Conservation (phyloP, 2,797 vertebrate genomes). For the Atherinosoma microstoma region DNA sequence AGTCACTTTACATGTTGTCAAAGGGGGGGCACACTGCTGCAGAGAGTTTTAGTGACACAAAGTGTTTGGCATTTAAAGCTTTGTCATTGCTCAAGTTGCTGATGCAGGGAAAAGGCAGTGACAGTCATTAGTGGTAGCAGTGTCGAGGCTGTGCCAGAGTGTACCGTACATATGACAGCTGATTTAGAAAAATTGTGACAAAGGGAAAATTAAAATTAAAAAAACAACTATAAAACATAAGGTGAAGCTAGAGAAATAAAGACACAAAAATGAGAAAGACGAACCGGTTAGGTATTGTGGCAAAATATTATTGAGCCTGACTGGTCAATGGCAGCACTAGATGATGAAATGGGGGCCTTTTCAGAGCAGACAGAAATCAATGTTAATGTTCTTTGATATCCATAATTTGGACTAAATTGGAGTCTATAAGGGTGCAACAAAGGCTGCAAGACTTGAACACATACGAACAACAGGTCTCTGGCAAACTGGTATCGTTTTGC, state of each 20-base stretch:
- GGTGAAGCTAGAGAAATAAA: not conserved
- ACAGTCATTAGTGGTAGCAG: conserved; percentile 6
- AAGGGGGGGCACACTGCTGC: conserved; percentile 24
- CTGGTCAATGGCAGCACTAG: conserved; percentile 38
- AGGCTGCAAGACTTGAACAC: conserved; percentile 26
- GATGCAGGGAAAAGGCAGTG: conserved; percentile 31
- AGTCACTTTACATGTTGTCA: conserved; percentile 37
- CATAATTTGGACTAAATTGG: conserved; percentile 70
- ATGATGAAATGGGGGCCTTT: conserved; percentile 70
- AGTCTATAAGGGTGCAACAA: conserved; percentile 44
- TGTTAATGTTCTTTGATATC: conserved; percentile 68
- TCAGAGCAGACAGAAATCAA: conserved; percentile 71
- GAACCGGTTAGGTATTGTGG: not conserved
- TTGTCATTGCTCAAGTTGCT: conserved; percentile 33
- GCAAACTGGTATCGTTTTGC: conserved; percentile 17
- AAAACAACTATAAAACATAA: not conserved
- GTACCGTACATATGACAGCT: not conserved
- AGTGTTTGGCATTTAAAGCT: conserved; percentile 30
- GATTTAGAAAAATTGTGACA: not conserved
- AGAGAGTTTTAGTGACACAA: conserved; percentile 16
- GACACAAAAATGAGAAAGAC: conserved; percentile 6
- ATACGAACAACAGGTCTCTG: conserved; percentile 35
- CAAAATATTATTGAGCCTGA: conserved; percentile 35
- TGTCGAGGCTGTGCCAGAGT: not conserved
- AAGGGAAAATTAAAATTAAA: not conserved